phyloP scores from a whole-genome alignment of 2,113 vertebrate genomes.

The Phylloscopus trochiloides region DNA sequence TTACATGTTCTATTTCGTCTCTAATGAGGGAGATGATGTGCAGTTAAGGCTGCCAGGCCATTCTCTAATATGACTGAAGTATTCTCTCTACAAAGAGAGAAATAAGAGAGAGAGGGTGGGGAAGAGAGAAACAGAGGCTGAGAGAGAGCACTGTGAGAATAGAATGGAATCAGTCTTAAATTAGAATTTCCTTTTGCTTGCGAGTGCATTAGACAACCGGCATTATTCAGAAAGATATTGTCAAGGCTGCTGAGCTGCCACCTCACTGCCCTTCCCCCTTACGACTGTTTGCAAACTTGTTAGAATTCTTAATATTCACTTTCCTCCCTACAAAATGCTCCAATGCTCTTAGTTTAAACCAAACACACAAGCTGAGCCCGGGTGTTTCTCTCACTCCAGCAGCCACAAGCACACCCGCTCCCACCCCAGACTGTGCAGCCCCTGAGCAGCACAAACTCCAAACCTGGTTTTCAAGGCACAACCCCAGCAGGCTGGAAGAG shows the following conservation, averaged over 20 bases:
- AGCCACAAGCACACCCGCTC: not conserved
- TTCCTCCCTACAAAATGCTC: not conserved
- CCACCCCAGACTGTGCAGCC: accelerated
- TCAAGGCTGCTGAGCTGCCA: not conserved
- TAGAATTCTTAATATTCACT: not conserved
- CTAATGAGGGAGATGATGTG: slow-evolving; percentile 16
- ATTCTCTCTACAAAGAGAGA: not conserved
- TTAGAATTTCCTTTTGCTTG: not conserved
- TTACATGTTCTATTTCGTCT: slow-evolving; percentile 25
- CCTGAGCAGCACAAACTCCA: not conserved
- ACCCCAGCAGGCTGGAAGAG: not conserved
- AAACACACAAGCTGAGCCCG: not conserved
- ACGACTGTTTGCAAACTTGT: not conserved
- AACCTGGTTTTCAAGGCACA: not conserved
- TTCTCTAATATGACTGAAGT: not conserved
- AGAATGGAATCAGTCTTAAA: not conserved
- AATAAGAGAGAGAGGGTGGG: not conserved
- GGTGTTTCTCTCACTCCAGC: not conserved
- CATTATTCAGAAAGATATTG: not conserved
- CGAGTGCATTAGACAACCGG: not conserved
- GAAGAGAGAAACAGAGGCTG: not conserved
- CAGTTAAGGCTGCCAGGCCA: slow-evolving; percentile 10
- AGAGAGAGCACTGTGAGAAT: not conserved
- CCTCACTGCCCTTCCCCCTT: not conserved
- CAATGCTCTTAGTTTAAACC: not conserved